Percentiles rank a stretch among this genome's conserved stretches.
Evolutionary conservation across 2,797 vertebrate genomes (phyloP).

Genomic region (Sebastes miniatus): DNA sequence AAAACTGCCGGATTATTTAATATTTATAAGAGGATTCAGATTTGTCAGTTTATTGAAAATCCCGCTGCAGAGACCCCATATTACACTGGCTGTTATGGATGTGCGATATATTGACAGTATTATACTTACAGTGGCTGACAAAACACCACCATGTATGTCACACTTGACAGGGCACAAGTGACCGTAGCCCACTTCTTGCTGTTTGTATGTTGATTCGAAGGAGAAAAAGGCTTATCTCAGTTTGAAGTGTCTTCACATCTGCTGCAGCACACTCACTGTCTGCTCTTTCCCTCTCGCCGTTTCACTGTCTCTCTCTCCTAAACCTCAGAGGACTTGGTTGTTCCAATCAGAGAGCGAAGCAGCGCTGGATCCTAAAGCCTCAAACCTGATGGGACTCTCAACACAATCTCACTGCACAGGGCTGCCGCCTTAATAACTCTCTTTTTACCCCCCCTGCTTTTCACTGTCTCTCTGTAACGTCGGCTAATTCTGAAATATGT

Average conservation of each 20-base stretch:
- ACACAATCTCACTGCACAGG: constrained; percentile 37
- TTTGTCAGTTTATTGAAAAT: constrained; percentile 22
- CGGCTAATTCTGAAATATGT: constrained; percentile 15
- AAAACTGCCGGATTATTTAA: constrained; percentile 14
- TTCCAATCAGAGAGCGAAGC: constrained; percentile 31
- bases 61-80: background rate
- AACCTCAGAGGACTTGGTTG: constrained; percentile 30
- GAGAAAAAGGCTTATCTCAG: background rate
- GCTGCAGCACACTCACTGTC: background rate
- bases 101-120: background rate
- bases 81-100: background rate
- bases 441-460: background rate
- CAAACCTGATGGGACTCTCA: constrained; percentile 52
- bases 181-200: background rate
- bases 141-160: background rate
- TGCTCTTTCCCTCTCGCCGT: background rate
- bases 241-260: constrained; percentile 15
- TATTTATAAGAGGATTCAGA: constrained; percentile 29
- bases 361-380: constrained; percentile 34
- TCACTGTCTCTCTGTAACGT: background rate
- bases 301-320: background rate
- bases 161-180: background rate
- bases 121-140: background rate
- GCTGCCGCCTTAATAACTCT: constrained; percentile 32
- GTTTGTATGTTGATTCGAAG: background rate